Conservation (phyloP, 2,888 invertebrate species). For the Drosophila recens region DNA sequence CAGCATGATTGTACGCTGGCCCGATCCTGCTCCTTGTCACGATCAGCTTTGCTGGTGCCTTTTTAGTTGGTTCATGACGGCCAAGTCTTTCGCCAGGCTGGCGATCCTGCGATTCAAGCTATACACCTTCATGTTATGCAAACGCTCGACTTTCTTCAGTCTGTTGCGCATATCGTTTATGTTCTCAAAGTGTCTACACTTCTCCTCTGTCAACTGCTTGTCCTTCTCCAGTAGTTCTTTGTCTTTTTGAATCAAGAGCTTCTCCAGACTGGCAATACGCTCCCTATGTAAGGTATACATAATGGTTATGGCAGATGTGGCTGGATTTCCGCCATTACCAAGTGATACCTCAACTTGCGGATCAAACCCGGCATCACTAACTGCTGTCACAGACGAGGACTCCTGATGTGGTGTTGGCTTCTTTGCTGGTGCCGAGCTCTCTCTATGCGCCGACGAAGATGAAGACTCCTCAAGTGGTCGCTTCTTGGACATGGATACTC, state of each 20-base stretch:
- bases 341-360: conserved; percentile 83
- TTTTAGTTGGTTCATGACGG: conserved; percentile 90
- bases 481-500: conserved; percentile 86
- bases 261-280: conserved; percentile 95
- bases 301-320: conserved; percentile 84
- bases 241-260: conserved; percentile 94
- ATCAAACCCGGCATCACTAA: conserved; percentile 75
- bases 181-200: conserved; percentile 95
- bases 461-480: conserved; percentile 82
- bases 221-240: conserved; percentile 94
- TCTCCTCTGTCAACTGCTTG: conserved; percentile 97
- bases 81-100: conserved; percentile 93
- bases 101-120: conserved; percentile 93
- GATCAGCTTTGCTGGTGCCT: conserved; percentile 82
- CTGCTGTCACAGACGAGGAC: conserved; percentile 63
- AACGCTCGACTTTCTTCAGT: conserved; percentile 92
- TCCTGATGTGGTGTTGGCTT: conserved; percentile 85
- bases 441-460: conserved; percentile 74
- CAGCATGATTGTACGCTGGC: conserved; percentile 83
- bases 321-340: conserved; percentile 77
- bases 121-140: conserved; percentile 92
- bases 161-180: conserved; percentile 94
- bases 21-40: conserved; percentile 85
- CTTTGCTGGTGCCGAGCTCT: conserved; percentile 82
- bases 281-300: conserved; percentile 91